Evolutionary conservation across 2,113 vertebrate species (phyloP), one percentile per base, ranked within the genome.

Genomic region (Elachura formosa): DNA sequence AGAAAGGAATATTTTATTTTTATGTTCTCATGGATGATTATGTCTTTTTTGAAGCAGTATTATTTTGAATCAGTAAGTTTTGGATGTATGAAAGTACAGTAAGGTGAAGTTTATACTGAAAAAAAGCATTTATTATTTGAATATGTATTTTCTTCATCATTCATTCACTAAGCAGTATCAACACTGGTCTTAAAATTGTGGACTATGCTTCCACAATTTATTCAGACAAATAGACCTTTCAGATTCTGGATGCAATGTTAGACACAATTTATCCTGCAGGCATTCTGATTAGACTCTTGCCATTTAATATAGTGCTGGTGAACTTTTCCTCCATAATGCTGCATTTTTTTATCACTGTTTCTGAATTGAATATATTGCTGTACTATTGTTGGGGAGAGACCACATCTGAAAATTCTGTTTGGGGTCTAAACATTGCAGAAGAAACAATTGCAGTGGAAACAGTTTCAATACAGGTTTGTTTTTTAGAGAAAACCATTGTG

Each of bases 1-100:
- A 89, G 94, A 95, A 96, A 97, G 89, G 34, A 95, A 97, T 97
- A 80, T 38, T 96, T 96, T 95, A 92, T 77, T 94, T 97, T 97
- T 96, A 96, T 96, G 64, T 89, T 94, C 51, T 93, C 63, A 93
- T 21, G 74, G 82, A 29, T 36, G 91, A 96, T 96, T 97, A 96
- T 96, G 96, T 97, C 40, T 94, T 93, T 97, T 96, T 96, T 88
- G 88, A 97, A 79, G 64, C 38, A 79, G 26, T 87, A 67, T 97
- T 96, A 48, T 74, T 97, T 97, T 94, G 73, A 96, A 93, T 96
- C 74, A 95, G 68, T 96, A 93, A 84, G 28, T 94, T 94, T 91
- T 90, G 78, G 84, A 72, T 67, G 29, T 84, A 78, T 55, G 14
- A 73, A 94, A 61, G 25, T 74, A 63, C 5, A 34, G 31, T 43